phyloP scores from a whole-genome alignment of 2,113 vertebrate genomes.

The Mustela lutreola region DNA sequence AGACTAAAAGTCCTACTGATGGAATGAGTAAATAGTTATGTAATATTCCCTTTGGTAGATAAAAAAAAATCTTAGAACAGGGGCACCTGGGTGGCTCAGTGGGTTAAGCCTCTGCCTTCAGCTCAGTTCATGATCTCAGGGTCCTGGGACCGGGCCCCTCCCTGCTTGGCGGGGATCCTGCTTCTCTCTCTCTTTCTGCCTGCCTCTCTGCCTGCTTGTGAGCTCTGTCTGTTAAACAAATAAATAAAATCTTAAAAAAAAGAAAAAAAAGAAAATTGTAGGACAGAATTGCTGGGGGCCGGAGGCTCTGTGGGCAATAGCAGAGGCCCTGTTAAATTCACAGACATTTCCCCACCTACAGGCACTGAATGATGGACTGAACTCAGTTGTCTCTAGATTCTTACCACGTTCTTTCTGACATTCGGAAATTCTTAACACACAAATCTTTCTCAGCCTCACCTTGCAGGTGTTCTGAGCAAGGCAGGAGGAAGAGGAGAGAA shows the following conservation, averaged over 20 bases:
- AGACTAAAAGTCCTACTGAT: not conserved
- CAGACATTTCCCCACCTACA: not conserved
- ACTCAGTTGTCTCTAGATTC: not conserved
- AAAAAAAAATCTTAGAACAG: not conserved
- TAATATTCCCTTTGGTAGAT: not conserved
- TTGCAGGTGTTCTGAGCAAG: not conserved
- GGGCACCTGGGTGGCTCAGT: not conserved
- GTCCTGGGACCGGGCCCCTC: no score
- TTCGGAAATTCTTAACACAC: not conserved
- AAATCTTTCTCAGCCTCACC: not conserved
- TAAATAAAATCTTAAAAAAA: no score
- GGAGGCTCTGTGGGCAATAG: not conserved
- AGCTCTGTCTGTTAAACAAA: no score
- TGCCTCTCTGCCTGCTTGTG: no score
- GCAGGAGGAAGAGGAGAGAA: not conserved
- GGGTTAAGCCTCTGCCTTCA: no score
- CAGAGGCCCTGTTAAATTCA: not conserved
- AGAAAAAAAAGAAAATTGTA: not conserved
- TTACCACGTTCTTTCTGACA: not conserved
- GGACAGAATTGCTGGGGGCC: not conserved
- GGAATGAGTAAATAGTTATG: not conserved
- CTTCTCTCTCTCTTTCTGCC: no score
- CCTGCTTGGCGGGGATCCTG: no score
- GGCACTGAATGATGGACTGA: fast-evolving
- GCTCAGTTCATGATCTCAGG: no score